phyloP scores from a whole-genome alignment of 2,888 invertebrate species.

The Acronicta leporina region DNA sequence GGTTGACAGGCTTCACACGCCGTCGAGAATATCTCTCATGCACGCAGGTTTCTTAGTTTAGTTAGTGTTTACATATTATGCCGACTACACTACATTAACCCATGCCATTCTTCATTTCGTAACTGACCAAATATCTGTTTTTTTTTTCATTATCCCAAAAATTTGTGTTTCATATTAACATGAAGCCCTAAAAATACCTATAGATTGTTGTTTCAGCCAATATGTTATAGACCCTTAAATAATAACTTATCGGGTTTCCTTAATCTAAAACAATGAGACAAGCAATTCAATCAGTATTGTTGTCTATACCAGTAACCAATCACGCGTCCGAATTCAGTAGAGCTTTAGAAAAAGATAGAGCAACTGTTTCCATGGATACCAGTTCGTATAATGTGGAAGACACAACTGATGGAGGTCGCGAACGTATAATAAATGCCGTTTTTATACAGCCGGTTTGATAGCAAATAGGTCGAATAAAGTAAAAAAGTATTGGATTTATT shows the following conservation, averaged over 20 bases:
- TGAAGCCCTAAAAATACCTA: slow-evolving; percentile 7
- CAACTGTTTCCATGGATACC: slow-evolving; percentile 26
- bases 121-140: too few relatives aligned
- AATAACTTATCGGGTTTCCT: slow-evolving; percentile 9
- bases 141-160: too few relatives aligned
- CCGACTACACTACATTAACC: too few relatives aligned
- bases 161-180: too few relatives aligned
- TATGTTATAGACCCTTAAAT: slow-evolving; percentile 24
- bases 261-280: slow-evolving; percentile 17
- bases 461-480: not conserved
- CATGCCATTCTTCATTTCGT: too few relatives aligned
- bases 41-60: too few relatives aligned
- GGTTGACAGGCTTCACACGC: too few relatives aligned
- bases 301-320: slow-evolving; percentile 37
- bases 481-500: not conserved
- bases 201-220: not conserved
- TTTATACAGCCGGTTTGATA: slow-evolving; percentile 14
- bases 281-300: slow-evolving; percentile 36
- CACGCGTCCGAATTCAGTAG: slow-evolving; percentile 29
- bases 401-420: slow-evolving; percentile 21
- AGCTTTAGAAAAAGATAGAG: slow-evolving; percentile 44
- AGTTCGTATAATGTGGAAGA: slow-evolving; percentile 17
- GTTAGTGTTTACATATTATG: too few relatives aligned
- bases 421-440: slow-evolving; percentile 15
- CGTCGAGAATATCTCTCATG: too few relatives aligned